Base-by-base conservation (phyloP, 1,140 invertebrate genomes). In the Pseudomyrmex sp. region DNA sequence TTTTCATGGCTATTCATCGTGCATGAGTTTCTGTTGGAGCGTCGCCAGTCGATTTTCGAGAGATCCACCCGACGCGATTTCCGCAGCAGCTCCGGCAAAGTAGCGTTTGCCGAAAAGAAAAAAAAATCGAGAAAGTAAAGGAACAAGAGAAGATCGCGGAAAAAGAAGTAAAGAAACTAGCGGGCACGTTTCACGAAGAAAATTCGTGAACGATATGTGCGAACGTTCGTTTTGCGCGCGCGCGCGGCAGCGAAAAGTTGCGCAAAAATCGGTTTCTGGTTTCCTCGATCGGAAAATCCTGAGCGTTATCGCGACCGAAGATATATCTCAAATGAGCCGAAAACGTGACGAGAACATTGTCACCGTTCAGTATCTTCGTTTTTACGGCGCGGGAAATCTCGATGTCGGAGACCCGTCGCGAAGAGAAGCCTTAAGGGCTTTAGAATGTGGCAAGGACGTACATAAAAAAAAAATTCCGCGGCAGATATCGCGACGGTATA, bases 311-410 rank as follows among this genome's bases (percentile, higher is more conserved):
- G 35, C 35, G 86, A 84, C 85, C 61, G 62, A 73, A 35, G 50
- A 62, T 86, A 72, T 35, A 35, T 35, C 35, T 87, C 85, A 82
- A 84, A 88, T 88, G 85, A 88, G 85, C 70, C 69, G 85, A 87
- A 74, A 87, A 88, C 85, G 86, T 86, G 85, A 87, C 86, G 85
- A 87, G 86, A 87, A 87, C 85, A 70, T 74, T 82, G 72, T 82
- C 79, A 75, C 70, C 26, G 76, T 44, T 70, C 44, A 12, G 50
- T 70, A 70, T 52, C 20, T 70, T 72, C 58, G 54, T 46, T 50
- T 80, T 80, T 80, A 80, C 23, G 66, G 20, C 46, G 66, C 1
- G 15, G 76, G 20, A 80, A 80, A 70, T 80, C 66, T 72, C 76
- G 54, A 18, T 18, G 18, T 18, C 18, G 18, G 20, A 70, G 76